Percentiles rank a stretch among this genome's conserved stretches.
These are phyloP conservation scores for Coregonus ussuriensis DNA, from an alignment of 2,797 vertebrate species.

Conservation along the genomic window DNA sequence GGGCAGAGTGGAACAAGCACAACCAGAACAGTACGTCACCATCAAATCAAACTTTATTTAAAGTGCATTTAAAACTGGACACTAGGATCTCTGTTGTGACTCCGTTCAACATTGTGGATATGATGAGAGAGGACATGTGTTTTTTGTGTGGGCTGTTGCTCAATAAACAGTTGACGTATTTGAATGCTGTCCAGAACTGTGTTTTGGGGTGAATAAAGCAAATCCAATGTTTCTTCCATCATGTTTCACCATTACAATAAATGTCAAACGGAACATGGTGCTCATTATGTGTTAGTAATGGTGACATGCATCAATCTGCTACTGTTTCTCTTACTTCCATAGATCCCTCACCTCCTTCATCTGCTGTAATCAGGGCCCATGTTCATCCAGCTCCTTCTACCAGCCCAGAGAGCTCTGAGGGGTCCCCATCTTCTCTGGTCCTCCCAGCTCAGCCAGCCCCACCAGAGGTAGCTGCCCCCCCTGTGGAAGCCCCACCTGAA, in stretches of 20 bases:
- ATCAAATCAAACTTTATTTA: too few relatives aligned
- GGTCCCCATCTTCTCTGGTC: constrained; percentile 16
- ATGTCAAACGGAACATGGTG: not conserved
- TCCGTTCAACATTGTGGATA: too few relatives aligned
- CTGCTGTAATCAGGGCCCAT: constrained; percentile 48
- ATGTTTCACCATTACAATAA: not conserved
- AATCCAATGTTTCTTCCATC: not conserved
- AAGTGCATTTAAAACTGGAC: too few relatives aligned
- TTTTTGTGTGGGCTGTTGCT: too few relatives aligned
- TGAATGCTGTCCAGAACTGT: too few relatives aligned
- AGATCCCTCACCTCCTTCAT: constrained; percentile 52
- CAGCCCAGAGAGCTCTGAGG: constrained; percentile 31
- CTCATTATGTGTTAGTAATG: not conserved
- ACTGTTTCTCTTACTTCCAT: not conserved
- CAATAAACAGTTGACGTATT: too few relatives aligned
- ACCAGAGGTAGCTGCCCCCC: not conserved
- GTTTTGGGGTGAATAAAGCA: too few relatives aligned
- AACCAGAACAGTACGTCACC: too few relatives aligned
- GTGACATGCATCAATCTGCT: not conserved
- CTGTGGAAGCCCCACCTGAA: too few relatives aligned
- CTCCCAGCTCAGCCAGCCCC: constrained; percentile 12
- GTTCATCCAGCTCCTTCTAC: constrained; percentile 55
- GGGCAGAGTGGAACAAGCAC: too few relatives aligned
- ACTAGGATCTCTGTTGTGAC: too few relatives aligned
- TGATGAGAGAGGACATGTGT: too few relatives aligned